Base-by-base conservation (phyloP, 2,797 vertebrate species). In the Urophycis tenuis region DNA sequence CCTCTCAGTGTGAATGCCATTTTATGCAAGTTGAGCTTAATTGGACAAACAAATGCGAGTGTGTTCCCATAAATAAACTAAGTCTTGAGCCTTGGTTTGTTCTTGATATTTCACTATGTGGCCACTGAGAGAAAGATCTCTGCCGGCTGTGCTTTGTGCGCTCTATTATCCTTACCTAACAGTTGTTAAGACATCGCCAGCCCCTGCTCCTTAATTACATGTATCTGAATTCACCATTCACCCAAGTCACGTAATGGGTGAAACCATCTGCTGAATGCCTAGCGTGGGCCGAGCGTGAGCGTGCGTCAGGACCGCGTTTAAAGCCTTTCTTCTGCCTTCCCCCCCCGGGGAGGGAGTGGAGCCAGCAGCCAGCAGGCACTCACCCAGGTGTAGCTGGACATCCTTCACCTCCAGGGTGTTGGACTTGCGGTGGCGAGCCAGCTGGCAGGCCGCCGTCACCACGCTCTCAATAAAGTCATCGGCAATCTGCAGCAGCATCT, bases 381-480 rank as follows among this genome's bases (percentile, higher is more conserved):
- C 86, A 99, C 97, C 98, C 2, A 99, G 94, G 89, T 99, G 98
- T 85, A 99, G 83, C 80, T 99, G 98, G 80, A 99, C 96, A 2
- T 99, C 97, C 87, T 99, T 99, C 80, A 99, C 97, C 86, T 99
- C 98, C 88, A 99, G 91, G 70, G 96, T 98, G 91, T 95, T 99
- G 31, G 98, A 99, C 84, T 98, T 98, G 83, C 97, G 96, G 87
- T 99, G 97, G 75, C 97, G 94, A 0, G 98, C 96, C 0, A 99
- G 93, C 84, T 99, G 97, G 89, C 97, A 99, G 39, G 97, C 97
- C 0, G 98, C 97, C 0, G 96, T 98, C 87, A 98, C 97, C 41
- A 99, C 97, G 0, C 96, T 99, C 91, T 99, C 97, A 1, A 99
- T 99, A 87, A 99, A 99, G 84, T 99, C 98, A 75, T 99, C 97